Evolutionary conservation across 92 coral and sea anemone species (phyloP), one percentile per base, ranked within the genome.

Genomic region (Parazoanthus swiftii): DNA sequence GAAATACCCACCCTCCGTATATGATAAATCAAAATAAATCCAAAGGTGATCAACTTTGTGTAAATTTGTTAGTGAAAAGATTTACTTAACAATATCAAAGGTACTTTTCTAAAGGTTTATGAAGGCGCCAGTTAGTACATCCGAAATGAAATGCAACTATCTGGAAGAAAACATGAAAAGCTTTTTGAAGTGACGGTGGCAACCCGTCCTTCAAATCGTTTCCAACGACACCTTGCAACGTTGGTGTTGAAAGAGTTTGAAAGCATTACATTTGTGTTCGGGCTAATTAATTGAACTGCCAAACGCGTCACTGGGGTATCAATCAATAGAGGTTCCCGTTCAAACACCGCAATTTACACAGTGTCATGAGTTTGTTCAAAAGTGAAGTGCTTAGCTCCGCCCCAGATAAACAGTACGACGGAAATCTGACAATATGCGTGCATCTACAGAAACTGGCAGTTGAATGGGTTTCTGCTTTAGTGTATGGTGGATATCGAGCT

Each of bases 251-350:
- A 84, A 84, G 46, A 50, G 23, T 44, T 29, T 84, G 79, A 84
- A 84, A 84, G 87, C 42, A 84, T 84, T 84, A 84, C 98, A 95
- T 91, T 93, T 91, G 98, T 93, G 89, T 93, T 95, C 98, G 89
- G 89, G 90, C 96, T 95, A 95, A 95, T 95, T 95, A 95, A 95
- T 95, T 91, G 95, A 90, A 95, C 90, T 95, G 98, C 94, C 98
- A 93, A 93, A 79, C 94, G 88, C 93, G 89, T 95, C 98, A 89
- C 92, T 95, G 94, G 90, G 94, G 88, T 91, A 93, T 95, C 98
- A 93, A 95, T 95, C 98, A 92, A 93, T 90, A 93, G 96, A 94
- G 86, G 92, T 92, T 91, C 96, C 91, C 98, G 92, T 84, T 84
- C 87, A 84, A 84, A 84, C 74, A 84, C 29, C 65, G 20, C 67